These are phyloP conservation scores for Chrysodeixis includens DNA, from an alignment of 2,888 invertebrate species.

Conservation along the genomic window DNA sequence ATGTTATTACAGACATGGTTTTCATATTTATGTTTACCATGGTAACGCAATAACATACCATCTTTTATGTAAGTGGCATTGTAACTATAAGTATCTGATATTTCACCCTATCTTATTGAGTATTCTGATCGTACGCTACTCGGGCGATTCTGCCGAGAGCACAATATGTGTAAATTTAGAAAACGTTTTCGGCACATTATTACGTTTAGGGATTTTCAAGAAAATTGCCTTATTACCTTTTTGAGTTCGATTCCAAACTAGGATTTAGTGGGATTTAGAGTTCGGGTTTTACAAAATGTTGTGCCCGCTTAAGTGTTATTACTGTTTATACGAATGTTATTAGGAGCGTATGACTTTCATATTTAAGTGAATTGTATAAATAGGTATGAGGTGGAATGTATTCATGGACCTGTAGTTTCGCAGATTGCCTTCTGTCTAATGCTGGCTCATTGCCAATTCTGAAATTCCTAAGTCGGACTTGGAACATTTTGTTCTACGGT, in stretches of 20 bases:
- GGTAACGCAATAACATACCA: constrained; percentile 52
- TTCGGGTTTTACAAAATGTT: constrained; percentile 69
- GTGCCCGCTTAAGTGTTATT: constrained; percentile 63
- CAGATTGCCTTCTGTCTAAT: constrained; percentile 40
- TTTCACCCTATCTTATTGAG: constrained; percentile 79
- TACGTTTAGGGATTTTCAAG: constrained; percentile 88
- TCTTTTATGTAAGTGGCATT: constrained; percentile 68
- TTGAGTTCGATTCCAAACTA: constrained; percentile 82
- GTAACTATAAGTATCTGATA: constrained; percentile 73
- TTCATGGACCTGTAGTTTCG: constrained; percentile 41
- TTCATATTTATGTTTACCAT: constrained; percentile 46
- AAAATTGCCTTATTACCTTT: constrained; percentile 89
- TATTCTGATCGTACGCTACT: constrained; percentile 83
- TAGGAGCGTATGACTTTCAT: constrained; percentile 29
- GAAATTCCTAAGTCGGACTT: constrained; percentile 42
- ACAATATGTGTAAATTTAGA: constrained; percentile 89
- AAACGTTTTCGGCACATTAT: constrained; percentile 88
- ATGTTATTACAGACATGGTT: constrained; percentile 45
- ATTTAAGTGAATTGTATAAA: constrained; percentile 37
- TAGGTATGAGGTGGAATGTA: constrained; percentile 32
- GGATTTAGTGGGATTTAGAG: constrained; percentile 82
- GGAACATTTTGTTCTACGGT: constrained; percentile 35
- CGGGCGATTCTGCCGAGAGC: constrained; percentile 82
- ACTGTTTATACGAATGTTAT: constrained; percentile 47
- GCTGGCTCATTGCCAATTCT: constrained; percentile 46